Evolutionary conservation across 2,797 vertebrate species (phyloP), one percentile per base, ranked within the genome.

Genomic region (Onychomys leucogaster): DNA sequence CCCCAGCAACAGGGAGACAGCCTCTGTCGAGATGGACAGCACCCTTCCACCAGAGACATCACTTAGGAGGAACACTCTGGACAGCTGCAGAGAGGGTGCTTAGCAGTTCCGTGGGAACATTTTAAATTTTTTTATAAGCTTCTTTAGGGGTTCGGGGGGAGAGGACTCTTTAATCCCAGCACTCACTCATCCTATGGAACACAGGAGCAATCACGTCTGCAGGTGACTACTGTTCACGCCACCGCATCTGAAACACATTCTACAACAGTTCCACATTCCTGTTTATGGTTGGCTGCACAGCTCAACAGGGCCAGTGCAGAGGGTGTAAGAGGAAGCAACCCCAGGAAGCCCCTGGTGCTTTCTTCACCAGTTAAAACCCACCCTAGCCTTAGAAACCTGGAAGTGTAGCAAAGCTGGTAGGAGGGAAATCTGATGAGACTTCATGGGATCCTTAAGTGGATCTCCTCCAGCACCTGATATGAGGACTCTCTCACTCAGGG

Each of bases 121-220:
- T 43, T 91, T 19, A 29, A 77, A 77, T 95, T 83, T 81, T 71
- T 73, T 76, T 89, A 9, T 34, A 71, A 85, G 89, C 27, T 71
- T 76, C 91, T 91, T 69, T 67, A 32, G 34, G 25, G 55, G 4
- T 81, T 78, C 55, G 49, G 59, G 23, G 41, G 2, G 83, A 63
- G 76, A 87, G 57, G 81, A 90, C 76, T 82, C 91, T 61, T 82
- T 90, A 91, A 96, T 89, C 67, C 49, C 90, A 86, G 14, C 2
- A 67, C 86, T 69, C 76, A 91, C 63, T 76, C 83, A 87, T 63
- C 81, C 91, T 78, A 27, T 1, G 37, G 83, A 84, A 94, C 46
- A 41, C n/a, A 21, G 73, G 52, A 77, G 57, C 59, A 73, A n/a
- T 21, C 0, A 41, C 34, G 46, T 75, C 78, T 93, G 90, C 94